A percentile compares a stretch with the other conserved stretches of the same genome.
These are phyloP conservation scores for Lissocephala sabroskyi DNA, from an alignment of 2,888 invertebrate species.

Conservation along the genomic window DNA sequence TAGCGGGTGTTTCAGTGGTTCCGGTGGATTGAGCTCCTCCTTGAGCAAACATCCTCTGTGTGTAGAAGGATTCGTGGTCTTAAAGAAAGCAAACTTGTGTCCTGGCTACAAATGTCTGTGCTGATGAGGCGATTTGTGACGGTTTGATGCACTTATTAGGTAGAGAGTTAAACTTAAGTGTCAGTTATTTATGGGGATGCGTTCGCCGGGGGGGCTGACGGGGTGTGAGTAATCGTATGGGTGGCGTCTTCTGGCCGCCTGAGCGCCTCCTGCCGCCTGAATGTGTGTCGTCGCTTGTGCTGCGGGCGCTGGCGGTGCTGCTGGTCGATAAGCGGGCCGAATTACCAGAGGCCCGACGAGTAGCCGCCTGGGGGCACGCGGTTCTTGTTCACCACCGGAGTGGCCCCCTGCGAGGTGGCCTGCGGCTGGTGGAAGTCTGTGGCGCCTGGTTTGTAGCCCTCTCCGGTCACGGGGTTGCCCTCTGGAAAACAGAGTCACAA, in stretches of 20 bases:
- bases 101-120: too few species aligned
- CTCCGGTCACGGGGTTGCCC: constrained; percentile 75
- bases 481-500: too few species aligned
- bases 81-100: background rate
- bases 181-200: background rate
- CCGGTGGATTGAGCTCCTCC: too few species aligned
- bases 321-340: background rate
- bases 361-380: constrained; percentile 73
- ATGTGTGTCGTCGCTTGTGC: background rate
- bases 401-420: constrained; percentile 65
- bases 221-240: too few species aligned
- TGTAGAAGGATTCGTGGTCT: too few species aligned
- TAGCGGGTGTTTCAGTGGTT: too few species aligned
- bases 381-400: constrained; percentile 72
- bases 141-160: too few species aligned
- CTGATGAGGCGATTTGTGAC: too few species aligned
- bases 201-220: background rate
- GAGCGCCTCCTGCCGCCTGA: background rate
- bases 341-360: constrained; percentile 73
- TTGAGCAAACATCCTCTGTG: too few species aligned
- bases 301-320: background rate
- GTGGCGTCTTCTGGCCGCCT: background rate
- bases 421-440: constrained; percentile 66
- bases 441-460: constrained; percentile 73
- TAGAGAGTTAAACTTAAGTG: too few species aligned